These are phyloP conservation scores for Telmatochromis sp. DNA, from an alignment of 2,113 vertebrate genomes.

Conservation along the genomic window DNA sequence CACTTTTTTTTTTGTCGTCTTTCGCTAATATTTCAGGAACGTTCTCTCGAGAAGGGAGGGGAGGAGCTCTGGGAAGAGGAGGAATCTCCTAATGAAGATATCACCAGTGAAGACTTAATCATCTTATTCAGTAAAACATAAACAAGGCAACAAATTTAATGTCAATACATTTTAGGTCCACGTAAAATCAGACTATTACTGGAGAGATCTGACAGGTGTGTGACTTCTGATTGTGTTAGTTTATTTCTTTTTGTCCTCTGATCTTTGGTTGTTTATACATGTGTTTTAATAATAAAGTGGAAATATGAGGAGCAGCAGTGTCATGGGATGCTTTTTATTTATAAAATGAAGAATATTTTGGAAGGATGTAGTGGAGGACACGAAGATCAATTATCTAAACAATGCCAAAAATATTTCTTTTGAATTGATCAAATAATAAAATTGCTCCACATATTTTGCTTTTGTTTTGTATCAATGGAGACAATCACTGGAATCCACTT, in stretches of 20 bases:
- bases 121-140: neutral
- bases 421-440: neutral
- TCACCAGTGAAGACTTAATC: neutral
- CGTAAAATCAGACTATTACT: neutral
- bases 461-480: neutral
- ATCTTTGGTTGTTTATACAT: neutral
- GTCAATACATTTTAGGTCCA: neutral
- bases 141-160: neutral
- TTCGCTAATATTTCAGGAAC: conserved; percentile 16
- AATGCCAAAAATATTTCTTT: neutral
- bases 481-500: neutral
- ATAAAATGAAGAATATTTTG: neutral
- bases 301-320: neutral
- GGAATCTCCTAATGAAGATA: conserved; percentile 3
- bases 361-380: neutral
- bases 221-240: neutral
- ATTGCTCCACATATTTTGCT: neutral
- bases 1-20: neutral
- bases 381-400: neutral
- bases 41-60: conserved; percentile 43
- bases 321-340: neutral
- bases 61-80: conserved; percentile 54
- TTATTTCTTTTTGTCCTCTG: neutral
- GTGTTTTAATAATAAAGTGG: conserved; percentile 49
- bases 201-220: neutral